Base-by-base conservation (phyloP, 2,888 invertebrate species). In the Neoscelio sp. region DNA sequence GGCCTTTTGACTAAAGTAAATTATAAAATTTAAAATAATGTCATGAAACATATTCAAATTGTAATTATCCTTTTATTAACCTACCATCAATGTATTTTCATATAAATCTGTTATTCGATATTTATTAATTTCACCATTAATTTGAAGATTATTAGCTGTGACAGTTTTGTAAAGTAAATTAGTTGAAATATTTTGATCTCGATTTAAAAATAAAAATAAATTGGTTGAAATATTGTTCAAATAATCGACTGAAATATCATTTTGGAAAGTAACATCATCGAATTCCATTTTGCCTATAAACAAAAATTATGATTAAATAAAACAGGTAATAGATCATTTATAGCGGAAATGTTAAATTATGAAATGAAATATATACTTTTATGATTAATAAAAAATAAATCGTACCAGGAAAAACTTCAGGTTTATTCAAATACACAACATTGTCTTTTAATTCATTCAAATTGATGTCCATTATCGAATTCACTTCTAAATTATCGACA, bases 241-340 rank as follows among this genome's bases (percentile, higher is more conserved):
- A 17, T 50, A 28, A 40, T 64, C 23, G 28, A 50, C 30, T 8
- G 1, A 7, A n/a, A 50, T 40, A 40, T 64, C 15, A n/a, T 64
- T 46, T 18, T 8, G 2, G 20, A 64, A 64, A 1, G 18, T 1
- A 20, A 50, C 15, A 12, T 28, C 18, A 3, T 50, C 7, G n/a
- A 64, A 64, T 40, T 40, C 50, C 33, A 50, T 50, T 40, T 5
- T n/a, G 28, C 30, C 64, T 64, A n/a, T 7, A 26, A 56, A 40
- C 8, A 42, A 1, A 40, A 17, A 40, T 40, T 56, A 35, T 20
- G 0, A 38, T 18, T 54, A 35, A 54, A 38, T 35, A 5, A n/a
- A 23, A 40, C 33, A 33, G 26, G 7, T 8, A 33, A 33, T 5
- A 33, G 2, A 33, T 8, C n/a, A n/a, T n/a, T n/a, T n/a, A n/a